Evolutionary conservation across 2,113 vertebrate species (phyloP).

Genomic region (Lates calcarifer): DNA sequence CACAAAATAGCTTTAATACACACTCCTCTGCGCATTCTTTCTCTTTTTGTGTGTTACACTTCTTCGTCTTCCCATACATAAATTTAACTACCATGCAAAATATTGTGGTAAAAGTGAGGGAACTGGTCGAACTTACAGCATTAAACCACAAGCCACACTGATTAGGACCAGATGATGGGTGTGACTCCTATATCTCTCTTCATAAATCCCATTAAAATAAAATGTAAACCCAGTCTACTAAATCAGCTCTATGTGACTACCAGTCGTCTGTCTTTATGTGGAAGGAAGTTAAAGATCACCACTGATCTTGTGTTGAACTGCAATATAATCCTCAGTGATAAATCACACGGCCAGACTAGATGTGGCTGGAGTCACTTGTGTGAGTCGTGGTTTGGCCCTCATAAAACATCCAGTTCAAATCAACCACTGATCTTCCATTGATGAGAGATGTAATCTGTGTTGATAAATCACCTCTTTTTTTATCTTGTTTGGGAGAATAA

Average conservation of each 20-base stretch:
- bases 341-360: conserved; percentile 52
- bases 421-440: conserved; percentile 56
- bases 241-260: conserved; percentile 60
- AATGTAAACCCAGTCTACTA: conserved; percentile 52
- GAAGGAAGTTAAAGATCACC: conserved; percentile 66
- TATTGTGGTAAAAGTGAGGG: conserved; percentile 47
- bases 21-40: not conserved
- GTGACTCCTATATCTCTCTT: conserved; percentile 56
- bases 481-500: conserved; percentile 57
- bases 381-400: conserved; percentile 59
- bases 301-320: conserved; percentile 64
- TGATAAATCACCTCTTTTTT: conserved; percentile 62
- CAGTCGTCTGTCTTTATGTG: conserved; percentile 62
- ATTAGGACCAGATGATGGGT: conserved; percentile 70
- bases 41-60: conserved; percentile 16
- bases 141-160: conserved; percentile 59
- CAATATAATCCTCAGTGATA: conserved; percentile 52
- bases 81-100: conserved; percentile 50
- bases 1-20: conserved; percentile 23
- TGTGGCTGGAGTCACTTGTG: conserved; percentile 42
- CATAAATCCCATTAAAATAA: conserved; percentile 65
- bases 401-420: conserved; percentile 55
- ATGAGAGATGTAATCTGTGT: conserved; percentile 61
- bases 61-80: conserved; percentile 49
- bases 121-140: conserved; percentile 55